These are phyloP conservation scores for Strongylocentrotus purpuratus DNA, from an alignment of 35 echinoderm and acorn worm species.

Conservation along the genomic window DNA sequence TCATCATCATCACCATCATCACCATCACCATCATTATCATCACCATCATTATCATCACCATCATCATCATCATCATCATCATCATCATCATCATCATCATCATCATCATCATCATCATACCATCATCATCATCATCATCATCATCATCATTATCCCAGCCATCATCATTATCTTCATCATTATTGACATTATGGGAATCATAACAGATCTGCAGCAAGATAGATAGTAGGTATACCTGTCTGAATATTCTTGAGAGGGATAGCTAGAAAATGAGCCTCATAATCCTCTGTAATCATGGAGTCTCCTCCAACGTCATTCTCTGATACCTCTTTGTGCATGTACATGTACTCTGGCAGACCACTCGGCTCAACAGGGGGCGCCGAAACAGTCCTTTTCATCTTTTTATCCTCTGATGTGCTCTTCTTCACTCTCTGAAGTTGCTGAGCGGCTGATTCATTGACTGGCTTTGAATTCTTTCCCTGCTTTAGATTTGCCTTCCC, in stretches of 20 bases:
- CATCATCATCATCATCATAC: neutral
- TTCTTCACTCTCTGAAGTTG: slow-evolving; percentile 36
- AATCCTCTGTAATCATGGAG: slow-evolving; percentile 84
- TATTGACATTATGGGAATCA: neutral
- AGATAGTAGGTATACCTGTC: neutral
- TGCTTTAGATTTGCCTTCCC: neutral
- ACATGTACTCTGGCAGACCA: slow-evolving; percentile 90
- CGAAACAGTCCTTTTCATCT: slow-evolving; percentile 36
- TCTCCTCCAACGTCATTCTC: slow-evolving; percentile 88
- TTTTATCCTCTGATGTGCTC: neutral
- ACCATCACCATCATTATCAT: neutral
- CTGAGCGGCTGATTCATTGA: neutral
- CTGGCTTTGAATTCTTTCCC: neutral
- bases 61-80: slow-evolving; percentile 21
- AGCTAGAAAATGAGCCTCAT: slow-evolving; percentile 67
- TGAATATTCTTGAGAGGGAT: slow-evolving; percentile 32
- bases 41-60: neutral
- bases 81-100: slow-evolving; percentile 32
- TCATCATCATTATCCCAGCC: neutral
- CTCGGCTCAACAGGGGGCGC: slow-evolving; percentile 54
- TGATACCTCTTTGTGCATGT: slow-evolving; percentile 70
- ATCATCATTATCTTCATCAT: neutral
- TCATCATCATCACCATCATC: no score
- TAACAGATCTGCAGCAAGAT: neutral
- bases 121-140: neutral